Base-by-base conservation (phyloP, 2,888 invertebrate species). In the Chymomyza amoena region DNA sequence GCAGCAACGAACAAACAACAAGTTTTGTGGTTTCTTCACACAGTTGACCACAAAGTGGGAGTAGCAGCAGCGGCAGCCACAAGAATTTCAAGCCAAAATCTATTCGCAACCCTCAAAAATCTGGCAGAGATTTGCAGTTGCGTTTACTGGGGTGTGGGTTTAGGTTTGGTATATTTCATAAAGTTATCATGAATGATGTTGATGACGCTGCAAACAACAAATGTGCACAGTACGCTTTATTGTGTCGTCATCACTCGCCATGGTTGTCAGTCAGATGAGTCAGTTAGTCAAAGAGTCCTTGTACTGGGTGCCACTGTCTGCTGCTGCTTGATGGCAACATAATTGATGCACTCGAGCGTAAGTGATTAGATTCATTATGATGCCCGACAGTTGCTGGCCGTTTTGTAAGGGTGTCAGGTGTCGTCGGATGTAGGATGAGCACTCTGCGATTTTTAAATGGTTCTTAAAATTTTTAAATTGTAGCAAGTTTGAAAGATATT, bases 361-460 rank as follows among this genome's bases (percentile, higher is more conserved):
- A 91, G 91, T 91, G 90, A 91, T 91, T 91, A 91, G 90, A 91
- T 89, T 91, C 90, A 90, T 91, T 91, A 91, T 85, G 85, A 80
- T 78, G 87, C 80, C 71, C 60, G 75, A 69, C 72, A 71, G 67
- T 69, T 13, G 65, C 76, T 61, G 61, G n/a, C 25, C 9, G 57
- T 54, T 18, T 16, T 25, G 32, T 15, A 39, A 13, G 67, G 63
- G 71, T 66, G 74, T 84, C 84, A 84, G 80, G 84, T 80, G 80
- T 76, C 80, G 80, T 76, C 80, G 72, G 54, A 6, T 45, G 64
- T 54, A 32, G 32, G 7, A 32, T 6, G 6, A 32, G 32, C 9
- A 61, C 25, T 56, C 13, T 60, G 64, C 51, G 64, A 39, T 45
- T 65, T 71, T 72, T 60, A 77, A 75, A 84, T 77, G 72, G 57